phyloP scores from a whole-genome alignment of 2,113 vertebrate species.

The Crypturellus undulatus region DNA sequence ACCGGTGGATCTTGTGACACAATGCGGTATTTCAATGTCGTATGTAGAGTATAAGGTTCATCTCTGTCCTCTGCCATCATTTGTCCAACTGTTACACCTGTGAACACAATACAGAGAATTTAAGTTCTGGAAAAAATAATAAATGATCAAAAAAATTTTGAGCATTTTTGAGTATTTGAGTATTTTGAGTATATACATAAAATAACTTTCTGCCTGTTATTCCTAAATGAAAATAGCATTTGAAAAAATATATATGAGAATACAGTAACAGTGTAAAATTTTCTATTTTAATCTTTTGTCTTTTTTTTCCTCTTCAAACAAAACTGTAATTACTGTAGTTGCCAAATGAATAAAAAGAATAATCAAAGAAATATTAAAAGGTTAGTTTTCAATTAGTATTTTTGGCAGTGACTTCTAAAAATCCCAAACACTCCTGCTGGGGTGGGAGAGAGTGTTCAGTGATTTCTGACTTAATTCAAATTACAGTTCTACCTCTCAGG shows the following conservation, averaged over 20 bases:
- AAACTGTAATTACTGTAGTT: background rate
- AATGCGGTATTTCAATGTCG: slow-evolving; percentile 81
- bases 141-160: background rate
- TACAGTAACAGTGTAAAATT: background rate
- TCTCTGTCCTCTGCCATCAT: slow-evolving; percentile 86
- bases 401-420: background rate
- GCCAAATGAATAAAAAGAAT: background rate
- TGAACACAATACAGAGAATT: slow-evolving; percentile 12
- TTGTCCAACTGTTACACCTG: slow-evolving; percentile 82
- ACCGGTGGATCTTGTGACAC: slow-evolving; percentile 64
- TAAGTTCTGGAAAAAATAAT: background rate
- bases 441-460: rapidly evolving
- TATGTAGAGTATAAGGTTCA: slow-evolving; percentile 72
- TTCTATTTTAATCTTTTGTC: background rate
- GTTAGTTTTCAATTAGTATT: background rate
- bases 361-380: background rate
- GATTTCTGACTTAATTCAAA: background rate
- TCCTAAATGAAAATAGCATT: background rate
- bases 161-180: background rate
- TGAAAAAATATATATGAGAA: background rate
- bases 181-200: background rate
- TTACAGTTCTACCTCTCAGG: rapidly evolving
- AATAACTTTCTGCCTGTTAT: background rate
- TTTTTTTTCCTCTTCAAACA: background rate
- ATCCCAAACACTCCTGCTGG: background rate